Percentiles rank a stretch among this genome's conserved stretches.
These are phyloP conservation scores for Arothron firmamentum DNA, from an alignment of 2,113 vertebrate species.

Conservation along the genomic window DNA sequence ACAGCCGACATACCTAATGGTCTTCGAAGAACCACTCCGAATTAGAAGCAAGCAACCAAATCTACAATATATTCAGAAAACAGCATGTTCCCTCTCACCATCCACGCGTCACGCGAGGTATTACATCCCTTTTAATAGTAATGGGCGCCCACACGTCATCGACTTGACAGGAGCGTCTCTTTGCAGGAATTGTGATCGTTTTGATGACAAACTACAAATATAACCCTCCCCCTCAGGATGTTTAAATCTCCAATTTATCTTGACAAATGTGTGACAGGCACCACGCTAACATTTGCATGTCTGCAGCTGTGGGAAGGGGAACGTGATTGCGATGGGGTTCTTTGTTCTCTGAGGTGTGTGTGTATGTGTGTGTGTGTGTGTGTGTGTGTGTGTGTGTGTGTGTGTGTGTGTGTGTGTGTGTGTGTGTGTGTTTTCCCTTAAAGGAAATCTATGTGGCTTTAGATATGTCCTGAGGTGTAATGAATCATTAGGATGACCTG, in stretches of 20 bases:
- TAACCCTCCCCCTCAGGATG: constrained; percentile 11
- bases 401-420: constrained; percentile 1
- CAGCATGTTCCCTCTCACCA: constrained; percentile 3
- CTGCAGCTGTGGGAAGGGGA: constrained; percentile 28
- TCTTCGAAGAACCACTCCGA: too few species aligned
- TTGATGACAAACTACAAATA: constrained; percentile 37
- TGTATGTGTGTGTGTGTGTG: neutral
- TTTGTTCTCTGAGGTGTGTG: constrained; percentile 6
- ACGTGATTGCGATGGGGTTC: constrained; percentile 7
- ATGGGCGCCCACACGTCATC: constrained; percentile 24
- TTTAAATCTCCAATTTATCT: constrained; percentile 11
- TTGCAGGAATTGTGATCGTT: constrained; percentile 4
- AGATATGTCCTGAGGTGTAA: constrained; percentile 17
- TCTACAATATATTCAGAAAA: constrained; percentile 18
- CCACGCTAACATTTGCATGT: neutral
- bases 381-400: neutral
- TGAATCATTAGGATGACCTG: constrained; percentile 31
- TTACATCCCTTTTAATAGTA: constrained; percentile 19
- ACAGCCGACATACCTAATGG: too few species aligned
- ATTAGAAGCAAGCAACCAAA: constrained; percentile 11
- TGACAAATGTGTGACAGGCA: constrained; percentile 28
- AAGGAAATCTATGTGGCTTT: constrained; percentile 11
- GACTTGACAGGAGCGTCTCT: constrained; percentile 23
- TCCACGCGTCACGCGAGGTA: neutral
- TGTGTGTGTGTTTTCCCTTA: neutral